Evolutionary conservation across 2,113 vertebrate genomes (phyloP).

Genomic region (Danio rerio): GRCz12tu NC_133188.1:38432501-38433000

Average conservation of each 20-base stretch:
- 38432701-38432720: neutral
- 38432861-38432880: neutral
- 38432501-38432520: no score
- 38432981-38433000: constrained; percentile 76
- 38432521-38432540: no score
- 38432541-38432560: no score
- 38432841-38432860: neutral
- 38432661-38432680: neutral
- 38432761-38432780: neutral
- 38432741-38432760: constrained; percentile 3
- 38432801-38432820: no score
- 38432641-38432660: neutral
- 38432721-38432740: neutral
- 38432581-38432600: no score
- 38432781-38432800: neutral
- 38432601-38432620: no score
- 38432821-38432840: no score
- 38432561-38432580: no score
- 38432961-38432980: constrained; percentile 59
- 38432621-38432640: no score
- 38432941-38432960: constrained; percentile 64
- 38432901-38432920: constrained; percentile 23
- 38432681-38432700: neutral
- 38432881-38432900: neutral
- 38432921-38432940: neutral